These are phyloP conservation scores for Phalloptychus januarius DNA, from an alignment of 2,797 vertebrate genomes.

Conservation along the genomic window DNA sequence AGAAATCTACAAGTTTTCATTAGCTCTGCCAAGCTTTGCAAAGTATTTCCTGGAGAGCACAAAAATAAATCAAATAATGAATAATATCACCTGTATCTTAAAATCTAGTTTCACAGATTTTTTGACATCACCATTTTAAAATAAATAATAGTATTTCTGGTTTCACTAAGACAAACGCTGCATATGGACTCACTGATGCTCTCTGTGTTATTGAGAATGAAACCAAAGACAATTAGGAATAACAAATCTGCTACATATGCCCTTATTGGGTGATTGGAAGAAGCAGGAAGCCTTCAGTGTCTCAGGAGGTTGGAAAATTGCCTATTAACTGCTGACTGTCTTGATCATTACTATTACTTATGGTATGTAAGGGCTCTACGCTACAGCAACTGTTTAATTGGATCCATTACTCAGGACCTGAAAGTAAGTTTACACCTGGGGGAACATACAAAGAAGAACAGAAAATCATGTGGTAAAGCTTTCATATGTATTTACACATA, in stretches of 20 bases:
- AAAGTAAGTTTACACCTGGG: slow-evolving; percentile 53
- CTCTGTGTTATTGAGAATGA: slow-evolving; percentile 19
- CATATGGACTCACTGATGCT: slow-evolving; percentile 7
- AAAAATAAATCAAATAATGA: background rate
- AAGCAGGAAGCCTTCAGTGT: slow-evolving; percentile 69
- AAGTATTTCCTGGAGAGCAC: background rate
- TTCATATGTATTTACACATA: slow-evolving; percentile 34
- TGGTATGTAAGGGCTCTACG: slow-evolving; percentile 55
- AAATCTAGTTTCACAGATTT: background rate
- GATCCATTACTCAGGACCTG: slow-evolving; percentile 58
- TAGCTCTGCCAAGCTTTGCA: background rate
- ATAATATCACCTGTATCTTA: background rate
- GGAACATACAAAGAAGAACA: slow-evolving; percentile 32
- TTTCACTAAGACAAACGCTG: background rate
- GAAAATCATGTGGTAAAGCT: slow-evolving; percentile 3
- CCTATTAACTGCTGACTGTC: slow-evolving; percentile 74
- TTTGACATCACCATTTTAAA: background rate
- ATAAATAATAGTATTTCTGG: background rate
- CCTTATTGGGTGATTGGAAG: slow-evolving; percentile 77
- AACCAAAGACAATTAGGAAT: slow-evolving; percentile 51
- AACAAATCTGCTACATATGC: slow-evolving; percentile 66
- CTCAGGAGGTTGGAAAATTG: slow-evolving; percentile 70
- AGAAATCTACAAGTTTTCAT: background rate
- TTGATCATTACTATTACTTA: slow-evolving; percentile 71
- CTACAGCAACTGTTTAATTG: slow-evolving; percentile 71